Evolutionary conservation across 2,113 vertebrate species (phyloP).

Genomic region (Phylloscopus trochilus): DNA sequence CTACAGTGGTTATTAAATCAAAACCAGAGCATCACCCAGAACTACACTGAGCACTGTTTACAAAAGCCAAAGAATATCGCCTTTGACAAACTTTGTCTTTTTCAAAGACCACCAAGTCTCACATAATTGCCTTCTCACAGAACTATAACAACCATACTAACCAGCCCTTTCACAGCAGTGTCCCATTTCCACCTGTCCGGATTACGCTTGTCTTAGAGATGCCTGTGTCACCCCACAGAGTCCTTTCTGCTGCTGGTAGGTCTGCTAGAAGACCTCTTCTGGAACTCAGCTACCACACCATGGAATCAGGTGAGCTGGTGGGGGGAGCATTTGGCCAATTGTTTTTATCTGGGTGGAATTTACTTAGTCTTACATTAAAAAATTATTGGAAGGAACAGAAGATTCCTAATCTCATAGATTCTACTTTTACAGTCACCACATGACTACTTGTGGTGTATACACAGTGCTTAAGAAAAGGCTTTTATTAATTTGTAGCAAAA

Average conservation of each 20-base stretch:
- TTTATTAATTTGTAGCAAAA: constrained; percentile 28
- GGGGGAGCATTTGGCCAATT: neutral
- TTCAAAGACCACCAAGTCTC: neutral
- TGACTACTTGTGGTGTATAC: neutral
- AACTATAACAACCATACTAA: neutral
- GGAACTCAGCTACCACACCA: neutral
- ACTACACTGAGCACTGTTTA: neutral
- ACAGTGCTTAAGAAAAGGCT: neutral
- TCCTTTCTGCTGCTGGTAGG: neutral
- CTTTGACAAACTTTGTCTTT: neutral
- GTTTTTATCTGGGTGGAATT: neutral
- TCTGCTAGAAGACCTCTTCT: neutral
- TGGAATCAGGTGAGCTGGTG: neutral
- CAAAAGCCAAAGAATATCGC: neutral
- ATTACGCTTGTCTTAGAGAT: neutral
- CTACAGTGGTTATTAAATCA: neutral
- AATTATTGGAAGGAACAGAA: neutral
- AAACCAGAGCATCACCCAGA: neutral
- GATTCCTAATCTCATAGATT: neutral
- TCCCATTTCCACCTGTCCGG: neutral
- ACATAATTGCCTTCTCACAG: neutral
- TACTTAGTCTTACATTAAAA: neutral
- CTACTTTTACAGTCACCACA: neutral
- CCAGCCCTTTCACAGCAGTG: rapidly evolving
- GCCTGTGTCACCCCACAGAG: neutral